Percentiles rank a stretch among this genome's conserved stretches.
Conservation (phyloP, 2,113 vertebrate species). For the Chaetops frenatus region DNA sequence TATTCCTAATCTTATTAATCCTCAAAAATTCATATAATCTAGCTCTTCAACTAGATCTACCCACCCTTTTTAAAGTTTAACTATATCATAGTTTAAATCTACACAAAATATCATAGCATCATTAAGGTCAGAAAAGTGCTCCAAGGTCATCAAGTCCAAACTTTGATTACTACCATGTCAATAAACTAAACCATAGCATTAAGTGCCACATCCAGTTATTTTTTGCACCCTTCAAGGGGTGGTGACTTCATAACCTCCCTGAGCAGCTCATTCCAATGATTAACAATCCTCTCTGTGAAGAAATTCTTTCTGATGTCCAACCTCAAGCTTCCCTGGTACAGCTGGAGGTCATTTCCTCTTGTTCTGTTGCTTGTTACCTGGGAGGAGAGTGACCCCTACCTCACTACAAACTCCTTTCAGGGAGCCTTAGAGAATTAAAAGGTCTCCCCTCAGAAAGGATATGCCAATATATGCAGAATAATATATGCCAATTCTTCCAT, state of each 20-base stretch:
- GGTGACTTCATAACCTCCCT: neutral
- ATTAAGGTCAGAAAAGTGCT: neutral
- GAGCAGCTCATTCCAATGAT: neutral
- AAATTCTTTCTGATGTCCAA: neutral
- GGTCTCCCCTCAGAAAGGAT: neutral
- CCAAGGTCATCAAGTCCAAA: neutral
- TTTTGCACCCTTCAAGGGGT: neutral
- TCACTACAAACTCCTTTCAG: neutral
- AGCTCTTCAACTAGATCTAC: neutral
- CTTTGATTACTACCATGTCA: too few relatives aligned
- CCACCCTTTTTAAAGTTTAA: rapidly evolving
- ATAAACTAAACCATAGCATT: neutral
- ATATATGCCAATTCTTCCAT: neutral
- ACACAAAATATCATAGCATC: neutral
- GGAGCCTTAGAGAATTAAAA: neutral
- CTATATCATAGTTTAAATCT: neutral
- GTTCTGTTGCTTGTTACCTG: rapidly evolving
- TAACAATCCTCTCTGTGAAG: too few relatives aligned
- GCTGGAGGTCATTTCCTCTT: neutral
- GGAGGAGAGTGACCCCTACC: neutral
- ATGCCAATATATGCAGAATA: neutral
- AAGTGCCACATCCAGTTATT: neutral
- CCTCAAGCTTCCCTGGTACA: neutral
- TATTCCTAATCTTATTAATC: neutral
- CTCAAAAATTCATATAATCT: neutral